These are phyloP conservation scores for Junonia oenone DNA, from an alignment of 2,888 invertebrate genomes.

Conservation along the genomic window DNA sequence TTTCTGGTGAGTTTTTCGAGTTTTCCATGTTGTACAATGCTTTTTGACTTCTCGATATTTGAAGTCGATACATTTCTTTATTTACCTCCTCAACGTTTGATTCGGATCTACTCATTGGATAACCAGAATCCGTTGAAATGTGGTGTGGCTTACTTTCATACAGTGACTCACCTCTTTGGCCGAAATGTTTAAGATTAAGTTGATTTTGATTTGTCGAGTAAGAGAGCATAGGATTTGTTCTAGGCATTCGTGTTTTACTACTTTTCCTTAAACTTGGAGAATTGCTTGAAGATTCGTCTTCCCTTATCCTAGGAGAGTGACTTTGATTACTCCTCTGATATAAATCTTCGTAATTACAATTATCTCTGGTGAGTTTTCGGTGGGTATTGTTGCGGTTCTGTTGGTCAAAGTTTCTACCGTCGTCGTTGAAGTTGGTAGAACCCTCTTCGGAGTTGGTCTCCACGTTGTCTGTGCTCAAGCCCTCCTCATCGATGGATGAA, in stretches of 20 bases:
- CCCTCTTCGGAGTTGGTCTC: conserved; percentile 77
- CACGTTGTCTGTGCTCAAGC: conserved; percentile 76
- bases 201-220: conserved; percentile 72
- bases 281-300: conserved; percentile 70
- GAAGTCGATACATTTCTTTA: conserved; percentile 74
- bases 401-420: conserved; percentile 67
- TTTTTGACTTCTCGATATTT: conserved; percentile 73
- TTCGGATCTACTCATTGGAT: conserved; percentile 71
- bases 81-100: conserved; percentile 76
- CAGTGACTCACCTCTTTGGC: conserved; percentile 65
- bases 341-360: conserved; percentile 66
- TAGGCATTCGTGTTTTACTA: conserved; percentile 76
- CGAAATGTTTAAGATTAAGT: conserved; percentile 70
- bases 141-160: conserved; percentile 73
- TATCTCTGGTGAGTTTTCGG: conserved; percentile 75
- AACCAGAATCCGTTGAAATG: conserved; percentile 66
- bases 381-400: conserved; percentile 72
- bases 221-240: conserved; percentile 80
- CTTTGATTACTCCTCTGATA: conserved; percentile 67
- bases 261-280: conserved; percentile 74
- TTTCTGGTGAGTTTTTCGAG: conserved; percentile 62
- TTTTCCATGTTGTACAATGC: conserved; percentile 72
- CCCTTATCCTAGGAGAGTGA: conserved; percentile 61
- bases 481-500: conserved; percentile 79
- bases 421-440: conserved; percentile 73